phyloP scores from a whole-genome alignment of 2,888 invertebrate genomes.

The Caradrina clavipalpis region DNA sequence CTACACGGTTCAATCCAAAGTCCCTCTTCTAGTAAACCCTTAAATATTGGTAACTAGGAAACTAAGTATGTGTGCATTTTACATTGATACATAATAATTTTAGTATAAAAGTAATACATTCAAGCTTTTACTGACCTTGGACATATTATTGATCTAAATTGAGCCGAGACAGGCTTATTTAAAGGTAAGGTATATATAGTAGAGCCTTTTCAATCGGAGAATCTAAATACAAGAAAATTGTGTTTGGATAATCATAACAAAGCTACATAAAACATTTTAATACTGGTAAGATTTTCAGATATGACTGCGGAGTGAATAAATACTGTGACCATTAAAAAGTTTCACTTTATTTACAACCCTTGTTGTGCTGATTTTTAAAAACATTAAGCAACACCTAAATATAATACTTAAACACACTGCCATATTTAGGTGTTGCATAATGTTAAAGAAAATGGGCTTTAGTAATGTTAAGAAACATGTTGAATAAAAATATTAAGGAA shows the following conservation, averaged over 20 bases:
- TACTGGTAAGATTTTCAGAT: constrained; percentile 6
- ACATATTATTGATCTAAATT: not conserved
- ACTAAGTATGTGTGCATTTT: not conserved
- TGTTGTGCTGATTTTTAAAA: too few relatives aligned
- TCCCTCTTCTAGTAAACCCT: not conserved
- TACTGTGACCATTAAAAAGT: too few relatives aligned
- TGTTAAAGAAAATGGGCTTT: too few relatives aligned
- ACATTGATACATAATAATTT: not conserved
- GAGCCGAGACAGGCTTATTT: constrained; percentile 9
- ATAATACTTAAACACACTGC: too few relatives aligned
- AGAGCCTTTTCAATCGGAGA: constrained; percentile 7
- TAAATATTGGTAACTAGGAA: too few relatives aligned
- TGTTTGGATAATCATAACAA: not conserved
- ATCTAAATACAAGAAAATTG: not conserved
- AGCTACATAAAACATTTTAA: constrained; percentile 3
- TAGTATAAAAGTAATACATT: not conserved
- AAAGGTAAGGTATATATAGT: constrained; percentile 20
- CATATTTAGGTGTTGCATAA: too few relatives aligned
- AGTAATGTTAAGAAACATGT: too few relatives aligned
- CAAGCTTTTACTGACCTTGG: not conserved
- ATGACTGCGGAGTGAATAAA: not conserved
- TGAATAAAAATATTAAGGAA: too few relatives aligned
- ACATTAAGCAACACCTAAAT: too few relatives aligned
- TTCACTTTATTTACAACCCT: too few relatives aligned
- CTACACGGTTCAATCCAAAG: not conserved